A percentile compares a stretch with the other conserved stretches of the same genome.
phyloP scores from a whole-genome alignment of 2,888 invertebrate genomes.

The Drosophila robusta region DNA sequence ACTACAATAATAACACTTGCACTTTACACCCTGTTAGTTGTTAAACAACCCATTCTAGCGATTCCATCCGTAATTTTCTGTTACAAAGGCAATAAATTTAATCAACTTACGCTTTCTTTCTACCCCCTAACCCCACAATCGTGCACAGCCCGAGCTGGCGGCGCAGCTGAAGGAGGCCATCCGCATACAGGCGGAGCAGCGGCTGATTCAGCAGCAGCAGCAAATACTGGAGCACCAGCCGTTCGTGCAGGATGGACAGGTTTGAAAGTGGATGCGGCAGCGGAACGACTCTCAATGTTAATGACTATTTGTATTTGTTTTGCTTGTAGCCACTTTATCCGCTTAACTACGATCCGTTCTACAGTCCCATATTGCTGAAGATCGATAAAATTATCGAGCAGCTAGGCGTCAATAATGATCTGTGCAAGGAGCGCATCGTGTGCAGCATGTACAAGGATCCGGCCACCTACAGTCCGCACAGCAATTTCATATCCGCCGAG shows the following conservation, averaged over 20 bases:
- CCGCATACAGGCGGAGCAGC: slow-evolving; percentile 87
- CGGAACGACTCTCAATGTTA: slow-evolving; percentile 6
- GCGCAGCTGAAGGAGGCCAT: slow-evolving; percentile 87
- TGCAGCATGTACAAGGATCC: slow-evolving; percentile 95
- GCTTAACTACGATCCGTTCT: slow-evolving; percentile 88
- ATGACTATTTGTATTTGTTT: slow-evolving; percentile 5
- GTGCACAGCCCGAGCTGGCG: slow-evolving; percentile 80
- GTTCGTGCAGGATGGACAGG: slow-evolving; percentile 84
- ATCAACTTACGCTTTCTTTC: not conserved
- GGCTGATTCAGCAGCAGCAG: slow-evolving; percentile 87
- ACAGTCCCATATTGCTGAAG: slow-evolving; percentile 91
- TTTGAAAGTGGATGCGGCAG: slow-evolving; percentile 47
- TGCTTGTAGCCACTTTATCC: slow-evolving; percentile 82
- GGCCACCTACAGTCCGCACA: slow-evolving; percentile 92
- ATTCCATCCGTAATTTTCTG: not conserved
- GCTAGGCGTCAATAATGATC: slow-evolving; percentile 89
- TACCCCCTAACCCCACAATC: too few relatives aligned
- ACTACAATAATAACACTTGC: too few relatives aligned
- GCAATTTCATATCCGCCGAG: slow-evolving; percentile 94
- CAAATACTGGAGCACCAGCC: slow-evolving; percentile 86
- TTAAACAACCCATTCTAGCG: not conserved
- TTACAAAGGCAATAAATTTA: not conserved
- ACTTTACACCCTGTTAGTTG: not conserved
- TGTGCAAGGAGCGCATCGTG: slow-evolving; percentile 91
- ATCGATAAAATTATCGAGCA: slow-evolving; percentile 91